Base-by-base conservation (phyloP, 2,113 vertebrate genomes). In the Piprites chloris region DNA sequence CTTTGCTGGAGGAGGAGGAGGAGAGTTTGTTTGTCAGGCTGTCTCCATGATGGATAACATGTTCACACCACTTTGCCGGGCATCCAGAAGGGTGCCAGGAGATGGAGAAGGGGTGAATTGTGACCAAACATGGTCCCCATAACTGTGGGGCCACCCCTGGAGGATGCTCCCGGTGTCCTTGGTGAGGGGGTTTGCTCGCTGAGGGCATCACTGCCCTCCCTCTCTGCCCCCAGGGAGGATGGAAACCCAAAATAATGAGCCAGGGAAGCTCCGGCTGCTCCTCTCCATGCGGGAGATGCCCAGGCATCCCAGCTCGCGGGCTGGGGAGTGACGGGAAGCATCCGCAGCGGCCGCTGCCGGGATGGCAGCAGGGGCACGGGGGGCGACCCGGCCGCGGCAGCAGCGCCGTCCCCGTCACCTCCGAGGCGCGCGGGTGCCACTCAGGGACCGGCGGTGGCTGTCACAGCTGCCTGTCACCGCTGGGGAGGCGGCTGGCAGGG, bases 401-500 rank as follows among this genome's bases (percentile, higher is more conserved):
- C 84, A 5, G 22, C 79, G 53, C 9, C 28, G 89, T 79, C 44
- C 68, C 6, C 3, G 76, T 96, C 77, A 80, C 85, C 79, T 47
- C 50, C 0, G 9, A 84, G 95, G 90, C 2, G 20, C 26, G 3
- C 24, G 71, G 86, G 74, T 95, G 96, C 88, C 85, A 33, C 52
- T 95, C 94, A 86, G 95, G 94, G 46, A 73, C n/a, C 69, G 9
- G 85, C 1, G 14, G 56, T 0, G 55, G 67, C 94, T 93, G 96
- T 97, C 97, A 94, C 81, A 33, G 86, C 95, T 95, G 96, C 95
- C 97, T 68, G 80, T 97, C 61, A 90, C 63, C 2, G 14, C 65
- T 12, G 79, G n/a, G 58, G n/a, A 87, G 37, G 32, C 4, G 55
- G 74, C 11, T 11, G 8, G 44, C 26, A 22, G 9, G 76, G 93